phyloP scores from a whole-genome alignment of 2,113 vertebrate genomes.

The Trachemys scripta region DNA sequence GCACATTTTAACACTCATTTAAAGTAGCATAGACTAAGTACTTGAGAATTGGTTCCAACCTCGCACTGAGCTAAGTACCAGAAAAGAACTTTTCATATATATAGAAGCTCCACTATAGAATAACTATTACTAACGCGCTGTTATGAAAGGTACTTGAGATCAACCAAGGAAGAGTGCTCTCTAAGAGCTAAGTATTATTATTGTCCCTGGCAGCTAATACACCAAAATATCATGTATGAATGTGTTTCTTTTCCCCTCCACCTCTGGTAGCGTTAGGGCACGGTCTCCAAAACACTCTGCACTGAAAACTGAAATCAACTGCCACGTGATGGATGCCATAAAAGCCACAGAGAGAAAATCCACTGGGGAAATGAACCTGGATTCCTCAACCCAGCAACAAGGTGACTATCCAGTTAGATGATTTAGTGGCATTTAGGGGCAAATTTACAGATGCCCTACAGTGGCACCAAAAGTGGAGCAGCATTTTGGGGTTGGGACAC shows the following conservation, averaged over 20 bases:
- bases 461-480: fast-evolving
- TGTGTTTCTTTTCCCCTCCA: neutral
- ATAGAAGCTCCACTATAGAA: neutral
- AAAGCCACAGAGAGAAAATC: neutral
- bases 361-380: neutral
- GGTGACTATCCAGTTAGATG: neutral
- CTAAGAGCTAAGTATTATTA: neutral
- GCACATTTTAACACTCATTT: neutral
- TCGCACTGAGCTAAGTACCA: neutral
- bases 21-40: neutral
- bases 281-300: neutral
- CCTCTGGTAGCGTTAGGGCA: neutral
- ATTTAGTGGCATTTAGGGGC: neutral
- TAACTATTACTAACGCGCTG: neutral
- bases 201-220: neutral
- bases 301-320: neutral
- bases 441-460: fast-evolving
- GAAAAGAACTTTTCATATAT: neutral
- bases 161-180: neutral
- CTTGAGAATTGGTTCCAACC: neutral
- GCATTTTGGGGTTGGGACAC: fast-evolving
- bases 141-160: neutral
- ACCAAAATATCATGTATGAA: neutral
- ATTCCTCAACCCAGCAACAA: neutral
- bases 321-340: neutral